Evolutionary conservation across 2,888 invertebrate genomes (phyloP).

Genomic region (Microctonus brassicae): DNA sequence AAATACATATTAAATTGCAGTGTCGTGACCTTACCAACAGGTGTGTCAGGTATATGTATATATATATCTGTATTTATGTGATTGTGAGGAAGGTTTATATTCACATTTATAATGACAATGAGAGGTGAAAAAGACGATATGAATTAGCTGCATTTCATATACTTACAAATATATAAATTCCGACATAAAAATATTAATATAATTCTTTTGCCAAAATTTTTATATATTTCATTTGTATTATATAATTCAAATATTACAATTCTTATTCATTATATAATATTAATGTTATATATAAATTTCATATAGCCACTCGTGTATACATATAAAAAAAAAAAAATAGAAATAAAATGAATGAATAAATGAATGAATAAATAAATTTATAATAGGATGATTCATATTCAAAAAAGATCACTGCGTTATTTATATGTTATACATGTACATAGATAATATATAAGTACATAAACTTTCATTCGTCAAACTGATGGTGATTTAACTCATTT

Average conservation of each 20-base stretch:
- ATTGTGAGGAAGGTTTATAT: conserved; percentile 18
- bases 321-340: background rate
- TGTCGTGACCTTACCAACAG: conserved; percentile 13
- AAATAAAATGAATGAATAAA: background rate
- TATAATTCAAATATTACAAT: background rate
- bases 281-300: too few species aligned
- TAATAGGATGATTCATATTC: conserved; percentile 4
- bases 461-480: background rate
- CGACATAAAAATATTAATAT: too few species aligned
- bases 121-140: conserved; percentile 22
- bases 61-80: background rate
- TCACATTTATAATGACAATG: conserved; percentile 29
- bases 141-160: background rate
- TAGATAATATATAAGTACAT: too few species aligned
- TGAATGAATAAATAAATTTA: conserved; percentile 2
- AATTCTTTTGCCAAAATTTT: background rate
- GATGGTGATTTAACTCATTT: background rate
- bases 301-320: background rate
- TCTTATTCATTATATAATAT: background rate
- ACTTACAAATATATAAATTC: too few species aligned
- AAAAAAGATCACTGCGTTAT: background rate
- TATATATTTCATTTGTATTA: background rate
- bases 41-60: conserved; percentile 9
- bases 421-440: too few species aligned
- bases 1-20: background rate